Evolutionary conservation across 2,113 vertebrate genomes (phyloP).

Genomic region (Callopanchax toddi): DNA sequence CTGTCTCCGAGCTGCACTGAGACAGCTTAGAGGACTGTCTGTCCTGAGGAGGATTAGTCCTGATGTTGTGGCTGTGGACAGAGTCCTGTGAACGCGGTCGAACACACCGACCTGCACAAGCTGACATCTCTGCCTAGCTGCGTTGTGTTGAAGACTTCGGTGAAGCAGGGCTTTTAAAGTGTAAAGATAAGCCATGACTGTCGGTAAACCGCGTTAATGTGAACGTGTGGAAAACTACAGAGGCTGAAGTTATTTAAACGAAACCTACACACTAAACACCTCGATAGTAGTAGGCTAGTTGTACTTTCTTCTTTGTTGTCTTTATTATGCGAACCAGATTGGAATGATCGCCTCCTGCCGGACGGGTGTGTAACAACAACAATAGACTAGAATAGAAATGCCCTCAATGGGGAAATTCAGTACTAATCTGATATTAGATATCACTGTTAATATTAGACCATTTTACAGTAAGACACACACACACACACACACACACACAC

Average conservation of each 20-base stretch:
- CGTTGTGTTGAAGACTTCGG: constrained; percentile 21
- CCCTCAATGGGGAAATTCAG: neutral
- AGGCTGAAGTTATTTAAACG: too few relatives aligned
- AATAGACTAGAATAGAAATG: too few relatives aligned
- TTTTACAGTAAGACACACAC: too few relatives aligned
- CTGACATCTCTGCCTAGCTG: constrained; percentile 30
- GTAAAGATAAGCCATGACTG: constrained; percentile 62
- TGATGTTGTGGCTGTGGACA: neutral
- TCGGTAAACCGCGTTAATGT: neutral
- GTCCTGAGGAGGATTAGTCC: neutral
- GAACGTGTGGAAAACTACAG: neutral
- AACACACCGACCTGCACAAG: constrained; percentile 14
- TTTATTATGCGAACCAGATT: neutral
- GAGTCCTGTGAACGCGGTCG: constrained; percentile 7
- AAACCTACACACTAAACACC: too few relatives aligned
- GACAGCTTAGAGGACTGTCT: constrained; percentile 9
- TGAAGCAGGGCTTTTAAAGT: constrained; percentile 53
- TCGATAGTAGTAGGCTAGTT: too few relatives aligned
- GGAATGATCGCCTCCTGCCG: neutral
- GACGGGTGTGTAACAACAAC: neutral
- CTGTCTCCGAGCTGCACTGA: neutral
- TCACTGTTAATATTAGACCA: too few relatives aligned
- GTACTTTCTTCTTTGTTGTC: neutral
- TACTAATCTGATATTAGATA: too few relatives aligned
- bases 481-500: too few relatives aligned